Percentiles rank a stretch among this genome's conserved stretches.
These are phyloP conservation scores for Lasioglossum albipes DNA, from an alignment of 1,140 invertebrate genomes.

Conservation along the genomic window DNA sequence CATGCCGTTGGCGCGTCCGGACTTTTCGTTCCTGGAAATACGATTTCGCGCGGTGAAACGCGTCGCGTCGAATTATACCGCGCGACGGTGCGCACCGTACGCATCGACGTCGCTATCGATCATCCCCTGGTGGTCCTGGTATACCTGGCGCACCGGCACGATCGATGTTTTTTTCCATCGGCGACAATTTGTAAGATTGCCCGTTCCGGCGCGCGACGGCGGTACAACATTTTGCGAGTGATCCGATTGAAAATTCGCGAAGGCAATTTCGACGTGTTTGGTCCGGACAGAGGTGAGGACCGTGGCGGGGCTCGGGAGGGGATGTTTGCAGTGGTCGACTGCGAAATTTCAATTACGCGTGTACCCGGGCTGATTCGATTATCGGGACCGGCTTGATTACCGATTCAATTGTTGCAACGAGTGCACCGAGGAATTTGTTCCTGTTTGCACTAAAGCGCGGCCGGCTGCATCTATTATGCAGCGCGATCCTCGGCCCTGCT, in stretches of 20 bases:
- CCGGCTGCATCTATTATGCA: slow-evolving; percentile 67
- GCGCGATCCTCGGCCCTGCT: slow-evolving; percentile 40
- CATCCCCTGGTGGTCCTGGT: neutral
- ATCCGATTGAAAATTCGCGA: neutral
- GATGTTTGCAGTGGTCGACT: slow-evolving; percentile 69
- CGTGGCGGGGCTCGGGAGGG: neutral
- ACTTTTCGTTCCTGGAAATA: slow-evolving; percentile 12
- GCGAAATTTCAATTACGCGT: slow-evolving; percentile 74
- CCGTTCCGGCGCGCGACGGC: neutral
- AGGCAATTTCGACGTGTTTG: slow-evolving; percentile 24
- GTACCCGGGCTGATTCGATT: slow-evolving; percentile 69
- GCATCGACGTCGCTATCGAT: slow-evolving; percentile 29
- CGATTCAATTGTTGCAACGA: slow-evolving; percentile 76
- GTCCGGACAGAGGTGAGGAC: neutral
- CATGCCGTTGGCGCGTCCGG: neutral
- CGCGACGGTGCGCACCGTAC: neutral
- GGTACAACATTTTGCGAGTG: slow-evolving; percentile 3
- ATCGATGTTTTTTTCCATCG: neutral
- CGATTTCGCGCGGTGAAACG: slow-evolving; percentile 27
- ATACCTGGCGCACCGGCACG: neutral
- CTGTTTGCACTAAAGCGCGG: slow-evolving; percentile 60
- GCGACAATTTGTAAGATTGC: slow-evolving; percentile 36
- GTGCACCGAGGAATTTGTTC: slow-evolving; percentile 66
- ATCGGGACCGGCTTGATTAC: slow-evolving; percentile 73
- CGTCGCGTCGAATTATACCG: slow-evolving; percentile 6